Evolutionary conservation across 2,888 invertebrate species (phyloP), one percentile per base, ranked within the genome.

Genomic region (Lacanobia wlatinum): DNA sequence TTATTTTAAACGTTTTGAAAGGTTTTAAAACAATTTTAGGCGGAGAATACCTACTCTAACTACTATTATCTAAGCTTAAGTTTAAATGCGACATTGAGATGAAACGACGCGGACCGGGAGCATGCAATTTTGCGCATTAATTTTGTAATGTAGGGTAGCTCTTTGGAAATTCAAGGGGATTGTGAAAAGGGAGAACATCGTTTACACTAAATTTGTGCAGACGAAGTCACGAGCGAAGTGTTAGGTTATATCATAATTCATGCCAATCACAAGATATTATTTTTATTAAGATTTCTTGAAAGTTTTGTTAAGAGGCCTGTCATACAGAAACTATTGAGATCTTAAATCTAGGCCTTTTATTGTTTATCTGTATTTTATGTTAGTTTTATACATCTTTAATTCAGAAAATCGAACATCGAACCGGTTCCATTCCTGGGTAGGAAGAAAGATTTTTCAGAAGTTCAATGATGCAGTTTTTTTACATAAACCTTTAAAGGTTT

Each of bases 1-100:
- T 65, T 61, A 65, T 68, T 14, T 28, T 14, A 64, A 59, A 65
- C 55, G 14, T 75, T 75, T 67, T 61, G 52, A 43, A 23, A 58
- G 50, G 58, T 34, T n/a, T 43, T 28, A 34, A 38, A 61, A 61
- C 46, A 52, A 73, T 61, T 61, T 23, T 14, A 21, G 14, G 61
- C 6, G 10, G n/a, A 64, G 23, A 63, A 67, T 60, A 67, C n/a
- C n/a, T n/a, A n/a, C 60, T 28, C 28, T 28, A 28, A 28, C 28
- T 28, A 3, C 28, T 28, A 28, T 28, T 2, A 28, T 1, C 2
- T 28, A 2, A 28, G 28, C 3, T 28, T 28, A 21, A 52, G 3
- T 58, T 50, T 53, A 43, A 66, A 43, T 40, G 14, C 2, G 23
- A 66, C 14, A 66, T 43, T 50, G 14, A 66, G 43, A 53, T 23